Evolutionary conservation across 1,140 invertebrate species (phyloP).

Genomic region (Cardiocondyla obscurior): DNA sequence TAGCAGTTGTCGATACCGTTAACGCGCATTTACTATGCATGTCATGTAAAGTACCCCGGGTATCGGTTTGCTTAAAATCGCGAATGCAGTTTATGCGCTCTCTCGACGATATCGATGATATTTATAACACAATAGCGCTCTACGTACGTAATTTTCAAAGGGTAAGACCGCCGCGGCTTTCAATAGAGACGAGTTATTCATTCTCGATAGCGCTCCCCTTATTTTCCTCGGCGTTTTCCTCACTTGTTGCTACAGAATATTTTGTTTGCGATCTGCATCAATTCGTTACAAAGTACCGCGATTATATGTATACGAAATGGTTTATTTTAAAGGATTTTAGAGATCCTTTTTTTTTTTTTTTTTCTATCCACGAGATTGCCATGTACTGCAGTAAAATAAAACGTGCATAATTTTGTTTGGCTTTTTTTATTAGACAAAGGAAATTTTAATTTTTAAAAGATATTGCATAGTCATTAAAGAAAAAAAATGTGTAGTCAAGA

Average conservation of each 20-base stretch:
- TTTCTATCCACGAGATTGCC: background rate
- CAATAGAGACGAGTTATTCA: constrained; percentile 33
- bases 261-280: background rate
- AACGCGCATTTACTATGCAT: background rate
- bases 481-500: too few species aligned
- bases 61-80: background rate
- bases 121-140: background rate
- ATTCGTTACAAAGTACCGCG: background rate
- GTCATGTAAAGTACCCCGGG: background rate
- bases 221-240: constrained; percentile 27
- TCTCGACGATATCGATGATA: background rate
- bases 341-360: too few species aligned
- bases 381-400: too few species aligned
- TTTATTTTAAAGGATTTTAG: background rate
- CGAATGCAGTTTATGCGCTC: background rate
- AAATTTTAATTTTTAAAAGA: background rate
- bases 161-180: background rate
- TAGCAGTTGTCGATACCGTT: background rate
- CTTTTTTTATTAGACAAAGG: background rate
- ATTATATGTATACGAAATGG: background rate
- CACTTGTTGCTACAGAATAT: constrained; percentile 36
- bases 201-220: constrained; percentile 17
- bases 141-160: constrained; percentile 11
- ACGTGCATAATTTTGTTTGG: too few species aligned
- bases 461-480: too few species aligned